Evolutionary conservation across 2,797 vertebrate genomes (phyloP), one percentile per base, ranked within the genome.

Genomic region (Tympanoctomys barrerae): DNA sequence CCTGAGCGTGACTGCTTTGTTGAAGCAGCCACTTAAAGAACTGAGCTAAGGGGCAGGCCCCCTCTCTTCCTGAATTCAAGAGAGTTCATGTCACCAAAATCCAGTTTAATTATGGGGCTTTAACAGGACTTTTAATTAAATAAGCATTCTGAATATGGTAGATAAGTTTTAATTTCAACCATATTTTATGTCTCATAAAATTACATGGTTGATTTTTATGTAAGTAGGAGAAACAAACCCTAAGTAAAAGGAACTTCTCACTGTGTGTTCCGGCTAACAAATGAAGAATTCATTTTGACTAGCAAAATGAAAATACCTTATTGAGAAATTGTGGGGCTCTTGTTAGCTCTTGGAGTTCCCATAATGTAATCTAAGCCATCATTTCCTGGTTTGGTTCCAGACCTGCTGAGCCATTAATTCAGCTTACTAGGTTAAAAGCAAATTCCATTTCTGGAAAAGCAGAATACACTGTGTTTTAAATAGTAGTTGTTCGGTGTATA

Each of bases 331-430:
- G 88, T 97, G 97, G 90, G 88, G 93, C 95, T 82, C 81, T 94
- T 98, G 28, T 96, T 98, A 97, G 97, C 97, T 97, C 89, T 97
- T 96, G 93, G 94, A 98, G 96, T 98, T 98, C 98, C 98, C 98
- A 98, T 98, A 97, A 95, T 98, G 98, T 98, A 98, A 98, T 99
- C 97, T 98, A 98, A 98, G 97, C 97, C 98, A 89, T 98, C 97
- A 92, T 98, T 99, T 98, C 98, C 98, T 98, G 98, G 98, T 97
- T 97, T 96, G 85, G 89, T 97, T 98, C 98, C 98, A 98, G 86
- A 82, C 86, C 97, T 98, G 97, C 98, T 98, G 96, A 98, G 97
- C 98, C 97, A 98, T 97, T 97, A 96, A 95, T 97, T 97, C 98
- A 97, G 95, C 97, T 94, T 94, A 96, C 94, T 89, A 95, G 96